Base-by-base conservation (phyloP, 2,888 invertebrate genomes). In the Ormyrus nitidulus region DNA sequence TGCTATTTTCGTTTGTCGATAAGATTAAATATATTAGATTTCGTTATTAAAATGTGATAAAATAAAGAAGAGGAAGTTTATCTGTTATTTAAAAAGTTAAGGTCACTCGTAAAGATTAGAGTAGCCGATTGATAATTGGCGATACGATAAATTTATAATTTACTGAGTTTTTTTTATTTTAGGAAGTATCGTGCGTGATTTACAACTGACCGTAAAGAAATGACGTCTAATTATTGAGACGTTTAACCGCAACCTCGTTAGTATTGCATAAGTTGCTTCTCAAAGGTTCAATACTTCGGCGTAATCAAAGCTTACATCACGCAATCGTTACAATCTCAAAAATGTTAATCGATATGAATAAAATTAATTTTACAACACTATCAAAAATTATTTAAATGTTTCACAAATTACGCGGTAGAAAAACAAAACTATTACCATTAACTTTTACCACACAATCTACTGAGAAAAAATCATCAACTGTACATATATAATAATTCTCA, bases 1-100 rank as follows among this genome's bases (percentile, higher is more conserved):
- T 19, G 19, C 19, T 19, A 19, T 19, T 19, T 19, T 19, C 19
- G 19, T 61, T 62, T 53, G 65, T 58, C 48, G 51, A 54, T 19
- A 58, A 51, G 46, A 59, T 65, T 49, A 11, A 49, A 51, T 58
- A n/a, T 66, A 78, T 73, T 73, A 78, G 78, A 68, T 59, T 34
- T 54, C 49, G 11, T 56, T 68, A n/a, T 13, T 13, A n/a, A 62
- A 8, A 13, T 2, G 8, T 49, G 13, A 9, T 69, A 66, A 66
- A 78, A 49, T 49, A 65, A 61, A 77, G 64, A 59, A 53, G 11
- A 59, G 7, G 49, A 13, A 51, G 13, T 13, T 54, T 44, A 53
- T 58, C 44, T 13, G n/a, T 7, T 8, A 8, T 10, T 49, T 51
- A 66, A 65, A 34, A 58, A 58, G 34, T 51, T 44, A 59, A 66